Evolutionary conservation across 2,113 vertebrate species (phyloP).

Genomic region (Ptilorrhoa leucosticta): DNA sequence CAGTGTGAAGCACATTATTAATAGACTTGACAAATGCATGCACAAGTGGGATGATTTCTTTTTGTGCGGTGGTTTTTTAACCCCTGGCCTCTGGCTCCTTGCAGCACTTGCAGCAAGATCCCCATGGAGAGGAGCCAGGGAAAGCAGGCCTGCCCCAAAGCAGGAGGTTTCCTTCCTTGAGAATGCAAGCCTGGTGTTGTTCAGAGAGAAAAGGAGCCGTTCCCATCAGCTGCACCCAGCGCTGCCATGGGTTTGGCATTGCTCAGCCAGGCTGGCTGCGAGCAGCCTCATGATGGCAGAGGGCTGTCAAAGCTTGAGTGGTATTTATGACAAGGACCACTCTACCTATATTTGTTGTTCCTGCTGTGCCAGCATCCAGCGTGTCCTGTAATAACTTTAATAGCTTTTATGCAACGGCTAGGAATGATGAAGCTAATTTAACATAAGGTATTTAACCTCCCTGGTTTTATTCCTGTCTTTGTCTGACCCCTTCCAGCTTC

Average conservation of each 20-base stretch:
- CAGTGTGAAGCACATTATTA: neutral
- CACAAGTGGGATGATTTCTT: neutral
- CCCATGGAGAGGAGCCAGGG: neutral
- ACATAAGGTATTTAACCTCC: neutral
- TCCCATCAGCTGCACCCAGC: neutral
- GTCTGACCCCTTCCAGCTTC: neutral
- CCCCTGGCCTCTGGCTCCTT: neutral
- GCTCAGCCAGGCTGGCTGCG: neutral
- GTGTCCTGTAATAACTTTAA: neutral
- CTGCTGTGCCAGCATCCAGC: neutral
- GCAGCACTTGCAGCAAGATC: neutral
- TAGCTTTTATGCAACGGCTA: neutral
- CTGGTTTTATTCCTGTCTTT: neutral
- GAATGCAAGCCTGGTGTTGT: neutral
- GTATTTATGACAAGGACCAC: neutral
- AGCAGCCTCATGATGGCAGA: neutral
- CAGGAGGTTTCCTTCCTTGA: neutral
- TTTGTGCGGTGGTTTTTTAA: neutral
- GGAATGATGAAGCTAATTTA: neutral
- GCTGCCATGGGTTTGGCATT: accelerated
- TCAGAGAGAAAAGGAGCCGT: neutral
- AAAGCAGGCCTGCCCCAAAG: neutral
- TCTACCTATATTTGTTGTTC: neutral
- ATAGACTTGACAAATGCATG: neutral
- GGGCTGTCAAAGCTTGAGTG: neutral